phyloP scores from a whole-genome alignment of 1,140 invertebrate genomes.

The Drosophila takahashii region DNA sequence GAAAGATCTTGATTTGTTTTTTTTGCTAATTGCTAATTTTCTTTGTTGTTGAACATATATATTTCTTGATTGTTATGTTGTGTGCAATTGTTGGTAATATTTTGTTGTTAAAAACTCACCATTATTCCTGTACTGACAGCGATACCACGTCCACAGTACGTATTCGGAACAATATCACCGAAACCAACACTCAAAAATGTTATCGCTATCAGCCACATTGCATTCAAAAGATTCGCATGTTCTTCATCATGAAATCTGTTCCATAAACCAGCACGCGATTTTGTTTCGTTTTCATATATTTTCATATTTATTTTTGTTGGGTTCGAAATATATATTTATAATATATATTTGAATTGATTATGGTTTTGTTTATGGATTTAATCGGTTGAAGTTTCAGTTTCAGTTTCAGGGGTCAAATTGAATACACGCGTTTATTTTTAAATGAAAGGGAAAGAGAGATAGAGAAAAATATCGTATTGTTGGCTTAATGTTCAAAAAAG shows the following conservation, averaged over 20 bases:
- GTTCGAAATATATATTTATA: slow-evolving; percentile 26
- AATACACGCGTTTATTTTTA: slow-evolving; percentile 58
- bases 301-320: slow-evolving; percentile 8
- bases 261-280: slow-evolving; percentile 44
- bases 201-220: slow-evolving; percentile 99
- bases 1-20: slow-evolving; percentile 13
- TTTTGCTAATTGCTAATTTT: slow-evolving; percentile 1
- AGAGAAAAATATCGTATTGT: slow-evolving; percentile 82
- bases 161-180: slow-evolving; percentile 99
- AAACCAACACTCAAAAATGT: slow-evolving; percentile 99
- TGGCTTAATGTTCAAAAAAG: slow-evolving; percentile 80
- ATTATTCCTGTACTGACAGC: slow-evolving; percentile 99
- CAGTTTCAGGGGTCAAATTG: slow-evolving; percentile 42
- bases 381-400: slow-evolving; percentile 27
- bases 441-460: slow-evolving; percentile 82
- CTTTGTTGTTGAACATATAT: slow-evolving; percentile 6
- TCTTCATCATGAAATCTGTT: slow-evolving; percentile 97
- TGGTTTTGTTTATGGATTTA: slow-evolving; percentile 21
- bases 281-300: neutral
- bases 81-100: slow-evolving; percentile 43
- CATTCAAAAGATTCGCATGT: slow-evolving; percentile 98
- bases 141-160: slow-evolving; percentile 99
- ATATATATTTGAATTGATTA: slow-evolving; percentile 30
- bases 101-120: slow-evolving; percentile 89
- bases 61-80: slow-evolving; percentile 43